These are phyloP conservation scores for Iphiclides podalirius DNA, from an alignment of 2,888 invertebrate species.

Conservation along the genomic window DNA sequence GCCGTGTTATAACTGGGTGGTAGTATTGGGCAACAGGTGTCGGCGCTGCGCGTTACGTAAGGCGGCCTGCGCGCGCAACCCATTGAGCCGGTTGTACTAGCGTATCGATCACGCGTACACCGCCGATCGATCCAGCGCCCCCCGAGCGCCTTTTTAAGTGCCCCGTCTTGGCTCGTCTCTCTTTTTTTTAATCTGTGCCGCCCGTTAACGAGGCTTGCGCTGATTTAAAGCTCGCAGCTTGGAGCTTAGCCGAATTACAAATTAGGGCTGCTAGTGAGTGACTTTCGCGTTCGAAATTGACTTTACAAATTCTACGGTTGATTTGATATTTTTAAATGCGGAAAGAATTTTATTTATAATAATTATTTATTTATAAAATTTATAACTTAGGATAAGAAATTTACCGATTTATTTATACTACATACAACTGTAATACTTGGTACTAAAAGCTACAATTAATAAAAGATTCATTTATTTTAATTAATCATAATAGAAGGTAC, in stretches of 20 bases:
- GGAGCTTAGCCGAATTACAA: background rate
- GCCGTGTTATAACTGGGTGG: conserved; percentile 65
- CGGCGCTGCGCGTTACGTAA: conserved; percentile 71
- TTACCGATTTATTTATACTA: no score
- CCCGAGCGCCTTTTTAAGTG: conserved; percentile 55
- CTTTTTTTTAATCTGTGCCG: conserved; percentile 32
- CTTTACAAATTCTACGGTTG: no score
- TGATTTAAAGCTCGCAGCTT: conserved; percentile 14
- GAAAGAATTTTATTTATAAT: no score
- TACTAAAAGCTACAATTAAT: no score
- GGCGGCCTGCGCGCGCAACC: conserved; percentile 69
- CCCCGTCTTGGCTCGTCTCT: conserved; percentile 50
- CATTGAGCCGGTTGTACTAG: conserved; percentile 69
- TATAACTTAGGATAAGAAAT: no score
- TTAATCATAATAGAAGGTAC: no score
- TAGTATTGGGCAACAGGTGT: conserved; percentile 74
- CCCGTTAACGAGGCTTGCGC: conserved; percentile 18
- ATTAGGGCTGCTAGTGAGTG: no score
- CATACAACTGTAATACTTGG: no score
- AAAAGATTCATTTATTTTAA: no score
- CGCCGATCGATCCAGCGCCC: conserved; percentile 57
- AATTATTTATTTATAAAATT: no score
- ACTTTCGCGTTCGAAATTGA: no score
- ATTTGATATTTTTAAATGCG: no score
- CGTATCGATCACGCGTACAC: conserved; percentile 70